These are phyloP conservation scores for Bufo gargarizans DNA, from an alignment of 2,113 vertebrate species.

Conservation along the genomic window DNA sequence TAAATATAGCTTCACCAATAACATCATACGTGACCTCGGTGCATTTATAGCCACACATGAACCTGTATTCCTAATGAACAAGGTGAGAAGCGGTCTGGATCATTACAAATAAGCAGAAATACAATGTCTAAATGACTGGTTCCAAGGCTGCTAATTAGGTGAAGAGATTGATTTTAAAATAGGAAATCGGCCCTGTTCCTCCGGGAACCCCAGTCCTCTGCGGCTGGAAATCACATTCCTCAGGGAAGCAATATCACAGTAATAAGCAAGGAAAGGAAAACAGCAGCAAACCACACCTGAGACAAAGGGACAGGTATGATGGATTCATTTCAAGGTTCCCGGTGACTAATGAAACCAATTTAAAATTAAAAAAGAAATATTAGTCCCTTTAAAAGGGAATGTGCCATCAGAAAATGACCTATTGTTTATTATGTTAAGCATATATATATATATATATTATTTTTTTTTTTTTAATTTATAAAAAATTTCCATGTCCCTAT, in stretches of 20 bases:
- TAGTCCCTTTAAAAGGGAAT: too few relatives aligned
- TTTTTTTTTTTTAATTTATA: too few relatives aligned
- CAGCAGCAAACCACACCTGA: constrained; percentile 32
- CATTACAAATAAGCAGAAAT: constrained; percentile 9
- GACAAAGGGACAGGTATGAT: background rate
- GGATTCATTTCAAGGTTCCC: background rate
- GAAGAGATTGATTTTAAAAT: constrained; percentile 35
- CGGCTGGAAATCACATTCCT: constrained; percentile 30
- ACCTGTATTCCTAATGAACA: background rate
- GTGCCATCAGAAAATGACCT: too few relatives aligned
- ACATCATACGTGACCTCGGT: background rate
- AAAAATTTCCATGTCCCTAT: too few relatives aligned
- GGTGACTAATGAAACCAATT: constrained; percentile 3
- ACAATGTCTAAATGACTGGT: too few relatives aligned
- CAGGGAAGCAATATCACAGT: constrained; percentile 25
- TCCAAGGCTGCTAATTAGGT: constrained; percentile 29
- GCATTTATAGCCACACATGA: background rate
- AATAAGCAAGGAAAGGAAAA: constrained; percentile 40
- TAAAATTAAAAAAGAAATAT: too few relatives aligned
- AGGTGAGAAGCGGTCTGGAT: constrained; percentile 12
- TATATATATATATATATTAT: too few relatives aligned
- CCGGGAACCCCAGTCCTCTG: constrained; percentile 22
- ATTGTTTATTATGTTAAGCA: too few relatives aligned
- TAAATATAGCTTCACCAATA: background rate
- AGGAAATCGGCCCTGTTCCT: constrained; percentile 16